phyloP scores from a whole-genome alignment of 2,888 invertebrate species.

The Agonopterix subpropinquella region DNA sequence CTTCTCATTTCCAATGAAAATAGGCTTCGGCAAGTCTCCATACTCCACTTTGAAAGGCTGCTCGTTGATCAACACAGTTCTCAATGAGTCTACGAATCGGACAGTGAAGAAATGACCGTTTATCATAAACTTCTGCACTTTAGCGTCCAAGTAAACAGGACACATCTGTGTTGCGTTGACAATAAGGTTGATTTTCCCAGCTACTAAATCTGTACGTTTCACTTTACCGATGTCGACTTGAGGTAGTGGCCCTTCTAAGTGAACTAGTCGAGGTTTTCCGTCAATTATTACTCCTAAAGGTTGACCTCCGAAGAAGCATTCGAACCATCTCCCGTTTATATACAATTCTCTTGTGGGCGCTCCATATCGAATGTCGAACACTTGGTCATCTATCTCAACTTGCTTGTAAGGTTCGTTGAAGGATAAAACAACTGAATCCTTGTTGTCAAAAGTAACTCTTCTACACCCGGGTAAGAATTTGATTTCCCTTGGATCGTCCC shows the following conservation, averaged over 20 bases:
- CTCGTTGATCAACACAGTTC: slow-evolving; percentile 86
- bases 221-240: slow-evolving; percentile 92
- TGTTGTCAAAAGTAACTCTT: slow-evolving; percentile 84
- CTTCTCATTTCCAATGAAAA: slow-evolving; percentile 83
- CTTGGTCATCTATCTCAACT: slow-evolving; percentile 82
- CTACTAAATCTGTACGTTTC: slow-evolving; percentile 86
- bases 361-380: slow-evolving; percentile 89
- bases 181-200: slow-evolving; percentile 89
- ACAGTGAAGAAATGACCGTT: slow-evolving; percentile 83
- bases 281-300: slow-evolving; percentile 88
- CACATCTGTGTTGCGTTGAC: slow-evolving; percentile 87
- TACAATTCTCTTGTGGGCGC: slow-evolving; percentile 94
- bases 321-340: slow-evolving; percentile 92
- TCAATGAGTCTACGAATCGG: slow-evolving; percentile 86
- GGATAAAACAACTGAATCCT: slow-evolving; percentile 78
- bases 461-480: slow-evolving; percentile 88
- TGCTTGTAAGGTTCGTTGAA: slow-evolving; percentile 84
- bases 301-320: slow-evolving; percentile 94
- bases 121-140: slow-evolving; percentile 86
- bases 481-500: slow-evolving; percentile 91
- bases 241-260: slow-evolving; percentile 93
- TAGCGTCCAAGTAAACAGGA: slow-evolving; percentile 89
- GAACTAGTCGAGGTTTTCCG: slow-evolving; percentile 84
- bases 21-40: slow-evolving; percentile 88
- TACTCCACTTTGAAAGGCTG: slow-evolving; percentile 86